Base-by-base conservation (phyloP, 2,797 vertebrate genomes). In the Buphagus erythrorhynchus region DNA sequence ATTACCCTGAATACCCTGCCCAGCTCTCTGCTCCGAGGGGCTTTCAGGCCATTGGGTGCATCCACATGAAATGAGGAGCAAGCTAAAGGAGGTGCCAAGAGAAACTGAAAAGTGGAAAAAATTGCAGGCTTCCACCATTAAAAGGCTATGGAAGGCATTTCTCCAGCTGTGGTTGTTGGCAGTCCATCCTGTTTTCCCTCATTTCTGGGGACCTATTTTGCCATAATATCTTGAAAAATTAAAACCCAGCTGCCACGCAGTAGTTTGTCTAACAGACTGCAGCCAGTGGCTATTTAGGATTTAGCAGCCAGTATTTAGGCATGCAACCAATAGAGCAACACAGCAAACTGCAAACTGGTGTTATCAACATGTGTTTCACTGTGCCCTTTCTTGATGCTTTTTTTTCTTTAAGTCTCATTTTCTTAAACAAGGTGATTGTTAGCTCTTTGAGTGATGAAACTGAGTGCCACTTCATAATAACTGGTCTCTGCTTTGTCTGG, bases 301-400 rank as follows among this genome's bases (percentile, higher is more conserved):
- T 28, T 49, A 42, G 40, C 87, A 93, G 65, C 19, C 5, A 11
- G 29, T 42, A 61, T 35, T 67, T 15, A 33, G 79, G 35, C 51
- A 55, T 6, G 16, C 11, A 43, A 35, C 42, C 26, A 65, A 72
- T 0, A 31, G 21, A 63, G 13, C 61, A 62, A 24, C 24, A 54
- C 17, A 77, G 43, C 42, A 48, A 73, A 57, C 0, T 79, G 45
- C 58, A 61, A 6, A 43, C 33, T 11, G 26, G 17, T n/a, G 58
- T 21, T 18, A 72, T 4, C 52, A 72, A 11, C 1, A 0, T 1
- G 11, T 0, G 4, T 19, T 66, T 63, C 57, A 10, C 25, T 51
- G n/a, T 31, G 43, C 31, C 42, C 62, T 35, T 86, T 46, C 82
- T 61, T 67, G 31, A 73, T 2, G 4, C 10, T 26, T 83, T 54